Evolutionary conservation across 1,140 invertebrate genomes (phyloP).

Genomic region (Danaus melanippus): DNA sequence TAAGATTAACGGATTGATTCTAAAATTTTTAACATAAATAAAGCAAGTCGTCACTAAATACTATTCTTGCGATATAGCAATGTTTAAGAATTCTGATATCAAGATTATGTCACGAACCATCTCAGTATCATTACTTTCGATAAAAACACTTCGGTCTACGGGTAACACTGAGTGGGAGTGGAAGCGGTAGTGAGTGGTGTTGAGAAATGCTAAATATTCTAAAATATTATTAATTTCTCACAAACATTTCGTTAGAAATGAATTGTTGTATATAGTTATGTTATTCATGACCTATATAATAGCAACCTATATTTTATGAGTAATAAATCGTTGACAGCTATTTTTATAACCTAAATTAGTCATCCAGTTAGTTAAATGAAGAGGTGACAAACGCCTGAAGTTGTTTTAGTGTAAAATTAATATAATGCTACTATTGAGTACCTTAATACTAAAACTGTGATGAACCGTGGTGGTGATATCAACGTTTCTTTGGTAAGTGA

Average conservation of each 20-base stretch:
- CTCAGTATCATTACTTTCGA: too few relatives aligned
- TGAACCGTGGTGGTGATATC: constrained; percentile 28
- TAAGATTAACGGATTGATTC: too few relatives aligned
- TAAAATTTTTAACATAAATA: too few relatives aligned
- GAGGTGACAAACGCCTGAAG: constrained; percentile 38
- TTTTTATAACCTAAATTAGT: constrained; percentile 63
- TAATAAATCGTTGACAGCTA: constrained; percentile 32
- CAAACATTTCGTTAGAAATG: constrained; percentile 7
- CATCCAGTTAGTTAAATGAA: constrained; percentile 44
- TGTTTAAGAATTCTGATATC: too few relatives aligned
- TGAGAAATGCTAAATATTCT: constrained; percentile 12
- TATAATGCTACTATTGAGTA: constrained; percentile 25
- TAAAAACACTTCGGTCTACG: too few relatives aligned
- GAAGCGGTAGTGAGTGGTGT: constrained; percentile 12
- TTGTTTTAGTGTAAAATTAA: constrained; percentile 22
- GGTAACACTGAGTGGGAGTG: constrained; percentile 20
- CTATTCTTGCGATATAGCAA: too few relatives aligned
- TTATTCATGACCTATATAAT: constrained; percentile 17
- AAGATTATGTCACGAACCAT: too few relatives aligned
- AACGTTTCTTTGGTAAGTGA: constrained; percentile 30
- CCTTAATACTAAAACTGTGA: constrained; percentile 25
- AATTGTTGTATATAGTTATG: constrained; percentile 26
- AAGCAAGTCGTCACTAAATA: too few relatives aligned
- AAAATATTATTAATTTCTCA: constrained; percentile 8
- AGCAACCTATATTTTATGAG: constrained; percentile 17